These are phyloP conservation scores for Drosophila maculinotata DNA, from an alignment of 2,888 invertebrate genomes.

Conservation along the genomic window DNA sequence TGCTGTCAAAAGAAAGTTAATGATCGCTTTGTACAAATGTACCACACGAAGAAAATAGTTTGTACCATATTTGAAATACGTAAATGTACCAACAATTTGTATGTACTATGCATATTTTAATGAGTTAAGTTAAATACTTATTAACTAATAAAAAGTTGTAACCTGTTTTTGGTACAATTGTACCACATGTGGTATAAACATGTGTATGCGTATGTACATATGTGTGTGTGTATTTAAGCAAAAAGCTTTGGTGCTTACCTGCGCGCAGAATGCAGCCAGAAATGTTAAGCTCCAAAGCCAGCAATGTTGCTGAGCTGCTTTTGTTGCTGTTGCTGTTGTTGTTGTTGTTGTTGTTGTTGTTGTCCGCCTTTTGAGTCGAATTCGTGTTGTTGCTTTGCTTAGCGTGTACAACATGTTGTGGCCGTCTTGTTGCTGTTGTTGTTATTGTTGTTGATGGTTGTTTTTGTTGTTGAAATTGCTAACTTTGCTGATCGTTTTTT, in stretches of 20 bases:
- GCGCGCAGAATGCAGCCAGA: conserved; percentile 66
- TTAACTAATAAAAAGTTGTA: too few relatives aligned
- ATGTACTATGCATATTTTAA: too few relatives aligned
- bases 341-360: conserved; percentile 28
- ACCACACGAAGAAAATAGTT: too few relatives aligned
- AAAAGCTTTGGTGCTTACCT: conserved; percentile 53
- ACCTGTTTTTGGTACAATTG: too few relatives aligned
- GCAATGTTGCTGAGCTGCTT: conserved; percentile 57
- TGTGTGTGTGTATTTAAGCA: conserved; percentile 11
- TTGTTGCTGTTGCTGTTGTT: conserved; percentile 28
- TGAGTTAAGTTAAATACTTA: too few relatives aligned
- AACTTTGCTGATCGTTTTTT: neutral
- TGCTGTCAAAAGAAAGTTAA: conserved; percentile 45
- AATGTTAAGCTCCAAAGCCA: conserved; percentile 67
- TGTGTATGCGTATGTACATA: neutral
- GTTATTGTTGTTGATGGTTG: conserved; percentile 20
- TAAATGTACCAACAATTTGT: too few relatives aligned
- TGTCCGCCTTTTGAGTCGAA: conserved; percentile 72
- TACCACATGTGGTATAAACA: too few relatives aligned
- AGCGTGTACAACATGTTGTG: conserved; percentile 74
- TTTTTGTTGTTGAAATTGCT: conserved; percentile 30
- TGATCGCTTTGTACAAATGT: conserved; percentile 18
- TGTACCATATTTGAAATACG: too few relatives aligned
- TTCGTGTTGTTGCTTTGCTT: conserved; percentile 75
- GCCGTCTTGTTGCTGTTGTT: conserved; percentile 56